Conservation (phyloP, 2,888 invertebrate genomes). For the Dolomedes plantarius region DNA sequence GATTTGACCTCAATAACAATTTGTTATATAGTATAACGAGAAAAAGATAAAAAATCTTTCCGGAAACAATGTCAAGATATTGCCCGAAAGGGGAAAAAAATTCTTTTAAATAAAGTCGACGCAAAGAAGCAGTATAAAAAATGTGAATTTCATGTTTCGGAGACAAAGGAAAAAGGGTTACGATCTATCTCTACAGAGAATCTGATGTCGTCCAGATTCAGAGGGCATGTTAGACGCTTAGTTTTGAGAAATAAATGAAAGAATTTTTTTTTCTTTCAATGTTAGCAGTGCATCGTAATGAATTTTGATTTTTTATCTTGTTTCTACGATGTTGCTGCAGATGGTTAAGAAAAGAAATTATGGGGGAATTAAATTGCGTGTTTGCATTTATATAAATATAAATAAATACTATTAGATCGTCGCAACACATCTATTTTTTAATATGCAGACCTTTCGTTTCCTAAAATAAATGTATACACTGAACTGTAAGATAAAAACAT, state of each 20-base stretch:
- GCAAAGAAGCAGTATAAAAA: not conserved
- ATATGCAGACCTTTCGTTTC: too few species aligned
- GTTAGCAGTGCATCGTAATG: slow-evolving; percentile 7
- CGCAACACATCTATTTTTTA: too few species aligned
- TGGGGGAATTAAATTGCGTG: too few species aligned
- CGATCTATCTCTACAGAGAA: slow-evolving; percentile 52
- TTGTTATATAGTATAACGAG: slow-evolving; percentile 60
- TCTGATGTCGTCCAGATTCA: slow-evolving; percentile 37
- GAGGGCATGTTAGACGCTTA: slow-evolving; percentile 53
- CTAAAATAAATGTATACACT: too few species aligned
- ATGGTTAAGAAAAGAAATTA: too few species aligned
- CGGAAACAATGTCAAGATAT: slow-evolving; percentile 49
- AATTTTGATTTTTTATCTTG: too few species aligned
- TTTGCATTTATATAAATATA: too few species aligned
- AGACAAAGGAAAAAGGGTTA: slow-evolving; percentile 57
- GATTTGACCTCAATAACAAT: slow-evolving; percentile 69
- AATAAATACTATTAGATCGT: too few species aligned
- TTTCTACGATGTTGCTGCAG: too few species aligned
- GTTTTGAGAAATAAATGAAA: slow-evolving; percentile 26
- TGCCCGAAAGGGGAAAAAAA: slow-evolving; percentile 17
- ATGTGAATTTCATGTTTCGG: not conserved
- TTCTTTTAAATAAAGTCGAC: slow-evolving; percentile 1
- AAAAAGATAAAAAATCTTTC: slow-evolving; percentile 6
- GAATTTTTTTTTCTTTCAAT: not conserved
- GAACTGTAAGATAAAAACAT: too few species aligned